Evolutionary conservation across 2,113 vertebrate genomes (phyloP), one percentile per base, ranked within the genome.

Genomic region (Piprites chloris): DNA sequence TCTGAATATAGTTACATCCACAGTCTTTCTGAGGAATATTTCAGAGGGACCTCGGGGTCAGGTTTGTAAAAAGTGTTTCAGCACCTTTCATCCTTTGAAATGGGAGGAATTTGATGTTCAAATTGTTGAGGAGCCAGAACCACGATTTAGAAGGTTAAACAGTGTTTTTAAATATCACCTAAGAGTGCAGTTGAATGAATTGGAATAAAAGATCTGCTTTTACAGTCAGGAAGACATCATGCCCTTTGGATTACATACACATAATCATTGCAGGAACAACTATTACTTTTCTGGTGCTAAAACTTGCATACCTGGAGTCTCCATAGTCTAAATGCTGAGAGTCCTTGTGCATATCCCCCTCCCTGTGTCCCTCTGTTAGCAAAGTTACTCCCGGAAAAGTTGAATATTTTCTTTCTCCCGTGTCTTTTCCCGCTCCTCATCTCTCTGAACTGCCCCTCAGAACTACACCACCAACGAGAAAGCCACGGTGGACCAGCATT

Each of bases 391-490:
- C 1, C 15, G 17, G 27, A 30, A 32, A 76, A 73, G 58, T 59
- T 90, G 26, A 58, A 13, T 14, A 11, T 47, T 62, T 71, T 8
- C 49, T 55, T 67, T 76, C 82, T 74, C 46, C 37, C 58, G 30
- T 3, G 1, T 55, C 59, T 89, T 56, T 56, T 50, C 47, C 85
- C 24, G 33, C 91, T 58, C 41, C 32, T 35, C 42, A 58, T 55
- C 17, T n/a, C 58, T 27, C 14, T 46, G 26, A 30, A 53, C 85
- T 78, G 10, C 59, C 49, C 84, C 42, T 1, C 78, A 98, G 98
- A 98, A 98, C 85, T 98, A 98, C 77, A 98, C 98, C 66, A 97
- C 98, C 92, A 98, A 97, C 0, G 98, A 98, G 96, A 98, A 98
- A 88, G 98, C 98, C 24, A 96, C 98, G 4, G 94, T 98, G 94